Evolutionary conservation across 1,140 invertebrate species (phyloP).

Genomic region (Trachymyrmex septentrionalis): DNA sequence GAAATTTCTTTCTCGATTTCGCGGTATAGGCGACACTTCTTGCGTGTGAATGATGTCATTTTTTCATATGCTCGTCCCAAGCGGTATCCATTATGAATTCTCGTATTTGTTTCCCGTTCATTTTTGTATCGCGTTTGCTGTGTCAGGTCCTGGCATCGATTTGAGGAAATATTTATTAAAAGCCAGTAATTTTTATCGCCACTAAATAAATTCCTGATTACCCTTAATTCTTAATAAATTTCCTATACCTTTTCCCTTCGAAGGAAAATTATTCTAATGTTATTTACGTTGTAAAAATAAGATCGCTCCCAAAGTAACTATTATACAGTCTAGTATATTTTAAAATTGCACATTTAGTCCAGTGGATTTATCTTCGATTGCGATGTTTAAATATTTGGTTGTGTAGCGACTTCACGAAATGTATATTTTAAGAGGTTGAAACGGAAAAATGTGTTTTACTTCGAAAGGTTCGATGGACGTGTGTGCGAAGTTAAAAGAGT

Average conservation of each 20-base stretch:
- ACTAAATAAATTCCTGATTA: neutral
- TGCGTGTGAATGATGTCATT: conserved; percentile 31
- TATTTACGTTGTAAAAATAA: conserved; percentile 8
- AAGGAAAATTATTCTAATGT: neutral
- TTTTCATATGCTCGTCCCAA: neutral
- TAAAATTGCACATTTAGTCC: neutral
- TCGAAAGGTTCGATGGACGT: neutral
- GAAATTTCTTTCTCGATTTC: neutral
- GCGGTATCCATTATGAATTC: conserved; percentile 4
- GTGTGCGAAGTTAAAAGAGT: neutral
- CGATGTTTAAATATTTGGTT: conserved; percentile 34
- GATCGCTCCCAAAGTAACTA: neutral
- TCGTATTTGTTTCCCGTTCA: neutral
- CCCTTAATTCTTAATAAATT: neutral
- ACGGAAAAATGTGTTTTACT: conserved; percentile 31
- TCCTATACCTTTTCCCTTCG: neutral
- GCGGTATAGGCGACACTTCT: neutral
- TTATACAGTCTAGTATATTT: neutral
- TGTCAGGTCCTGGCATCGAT: neutral
- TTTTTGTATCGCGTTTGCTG: neutral
- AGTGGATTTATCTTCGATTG: conserved; percentile 1
- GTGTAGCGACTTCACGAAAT: conserved; percentile 24
- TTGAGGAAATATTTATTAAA: conserved; percentile 9
- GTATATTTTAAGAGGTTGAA: conserved; percentile 28
- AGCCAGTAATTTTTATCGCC: conserved; percentile 15